Base-by-base conservation (phyloP, 2,113 vertebrate species). In the Mobula hypostoma region DNA sequence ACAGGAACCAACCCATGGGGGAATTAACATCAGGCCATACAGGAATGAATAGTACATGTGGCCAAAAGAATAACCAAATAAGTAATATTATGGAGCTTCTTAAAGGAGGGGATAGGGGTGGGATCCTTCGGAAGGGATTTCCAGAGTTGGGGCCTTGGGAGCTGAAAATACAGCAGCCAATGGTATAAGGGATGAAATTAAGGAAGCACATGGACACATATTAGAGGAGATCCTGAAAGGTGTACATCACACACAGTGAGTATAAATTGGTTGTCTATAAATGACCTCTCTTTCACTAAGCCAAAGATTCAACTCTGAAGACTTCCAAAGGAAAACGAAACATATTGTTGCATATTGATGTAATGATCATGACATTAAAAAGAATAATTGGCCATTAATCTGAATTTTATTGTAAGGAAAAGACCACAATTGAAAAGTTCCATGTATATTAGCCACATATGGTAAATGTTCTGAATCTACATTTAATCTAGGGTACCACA, bases 391-490 rank as follows among this genome's bases (percentile, higher is more conserved):
- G 21, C 11, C 3, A 72, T 93, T 29, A 27, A 5, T 40, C 12
- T 32, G 29, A 90, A 66, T 32, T 90, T n/a, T n/a, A 90, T n/a
- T n/a, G 29, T 32, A 17, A 90, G 61, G 63, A 17, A 32, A 19
- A 66, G 29, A 32, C n/a, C n/a, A 19, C 14, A 17, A n/a, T 29
- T 63, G 4, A 14, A n/a, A 7, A 27, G 27, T 61, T 61, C 48
- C 48, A 85, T 61, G 24, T 61, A n/a, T 87, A 87, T n/a, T 87
- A 29, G 24, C 24, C 21, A 58, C 24, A 61, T 0, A 90, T 68
- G 58, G 19, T 74, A 19, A 74, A 74, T 19, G 21, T 82, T 61
- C 94, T 95, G 96, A 95, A 93, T 82, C 79, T 29, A 76, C 24
- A 66, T 95, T 94, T 94, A 36, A 92, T 40, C 78, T 94, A 83